Base-by-base conservation (phyloP, 2,888 invertebrate species). In the Drosophila ustulata region DNA sequence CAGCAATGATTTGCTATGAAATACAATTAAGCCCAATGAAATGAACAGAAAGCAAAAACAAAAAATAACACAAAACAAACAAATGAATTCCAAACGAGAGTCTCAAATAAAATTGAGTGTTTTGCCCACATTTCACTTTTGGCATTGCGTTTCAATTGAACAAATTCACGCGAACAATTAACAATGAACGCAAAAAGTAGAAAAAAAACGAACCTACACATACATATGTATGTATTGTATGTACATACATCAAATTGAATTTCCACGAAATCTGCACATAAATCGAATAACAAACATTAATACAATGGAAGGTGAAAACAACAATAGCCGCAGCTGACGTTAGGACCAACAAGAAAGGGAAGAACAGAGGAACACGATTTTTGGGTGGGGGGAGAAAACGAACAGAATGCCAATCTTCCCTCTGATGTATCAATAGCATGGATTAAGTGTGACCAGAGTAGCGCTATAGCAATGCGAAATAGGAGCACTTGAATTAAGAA, bases 91-190 rank as follows among this genome's bases (percentile, higher is more conserved):
- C 78, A 78, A 68, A 79, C 64, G 62, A 39, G 37, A 58, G 49
- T 23, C 51, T 50, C 32, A 37, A 49, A 74, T 28, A 59, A 74
- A 70, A 87, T 87, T 84, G 70, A 82, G 76, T 86, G 81, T 89
- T 86, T 90, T 90, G 87, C 75, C 75, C 87, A 89, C 80, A 90
- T 84, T 88, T 83, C 82, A 88, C 82, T 82, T 88, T 90, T 88
- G 74, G 79, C 76, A 82, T 87, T 82, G 78, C 87, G 79, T 75
- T 84, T 88, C 90, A 88, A 84, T 90, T 90, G 82, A 91, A 87
- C 71, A 89, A 90, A 80, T 90, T 91, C 90, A 89, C 84, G 88
- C 80, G 86, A 91, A 91, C 89, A 91, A 90, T 91, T 91, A 91
- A 90, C 82, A 90, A 88, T 75, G 58, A 62, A 61, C 65, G 58